Percentiles rank a stretch among this genome's conserved stretches.
These are phyloP conservation scores for Romanogobio albipinnatus DNA, from an alignment of 2,113 vertebrate genomes.

Conservation along the genomic window DNA sequence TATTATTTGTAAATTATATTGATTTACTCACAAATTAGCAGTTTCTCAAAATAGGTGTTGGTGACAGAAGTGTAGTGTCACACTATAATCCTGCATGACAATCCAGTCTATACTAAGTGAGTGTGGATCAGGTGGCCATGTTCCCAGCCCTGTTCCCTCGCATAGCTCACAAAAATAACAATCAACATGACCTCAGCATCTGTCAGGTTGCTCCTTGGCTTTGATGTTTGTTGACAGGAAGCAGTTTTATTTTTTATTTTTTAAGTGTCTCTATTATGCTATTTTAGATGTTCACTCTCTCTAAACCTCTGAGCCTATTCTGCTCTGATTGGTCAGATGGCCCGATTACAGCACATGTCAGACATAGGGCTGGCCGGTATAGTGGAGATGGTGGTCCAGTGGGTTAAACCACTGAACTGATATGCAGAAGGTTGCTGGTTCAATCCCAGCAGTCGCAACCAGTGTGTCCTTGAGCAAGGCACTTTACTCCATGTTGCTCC, in stretches of 20 bases:
- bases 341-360: too few relatives aligned
- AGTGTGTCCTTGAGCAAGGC: too few relatives aligned
- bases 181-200: slow-evolving; percentile 17
- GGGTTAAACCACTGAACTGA: too few relatives aligned
- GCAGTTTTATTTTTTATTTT: not conserved
- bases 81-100: slow-evolving; percentile 8
- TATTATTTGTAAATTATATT: not conserved
- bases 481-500: too few relatives aligned
- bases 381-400: too few relatives aligned
- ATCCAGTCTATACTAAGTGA: not conserved
- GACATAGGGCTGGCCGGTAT: too few relatives aligned
- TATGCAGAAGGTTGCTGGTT: too few relatives aligned
- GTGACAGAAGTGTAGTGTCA: not conserved
- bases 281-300: not conserved
- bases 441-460: too few relatives aligned
- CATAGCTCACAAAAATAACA: slow-evolving; percentile 32
- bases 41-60: not conserved
- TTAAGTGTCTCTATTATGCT: not conserved
- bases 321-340: too few relatives aligned
- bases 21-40: not conserved
- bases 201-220: not conserved
- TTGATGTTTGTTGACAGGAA: slow-evolving; percentile 26
- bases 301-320: too few relatives aligned
- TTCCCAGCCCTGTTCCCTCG: not conserved
- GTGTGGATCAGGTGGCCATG: slow-evolving; percentile 22